phyloP scores from a whole-genome alignment of 2,113 vertebrate species.

The Paradoxurus hermaphroditus region DNA sequence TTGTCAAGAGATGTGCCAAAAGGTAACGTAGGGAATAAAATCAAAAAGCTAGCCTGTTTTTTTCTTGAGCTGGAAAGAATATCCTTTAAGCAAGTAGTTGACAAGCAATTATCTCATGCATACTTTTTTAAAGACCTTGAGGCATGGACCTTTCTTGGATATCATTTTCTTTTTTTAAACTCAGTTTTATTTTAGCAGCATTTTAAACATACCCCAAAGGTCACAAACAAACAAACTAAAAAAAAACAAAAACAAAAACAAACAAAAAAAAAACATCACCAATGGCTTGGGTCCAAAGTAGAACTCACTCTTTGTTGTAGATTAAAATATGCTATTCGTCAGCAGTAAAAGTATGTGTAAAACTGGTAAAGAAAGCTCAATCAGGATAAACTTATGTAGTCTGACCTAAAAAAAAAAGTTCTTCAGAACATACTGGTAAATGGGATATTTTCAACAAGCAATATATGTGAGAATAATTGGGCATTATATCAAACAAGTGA shows the following conservation, averaged over 20 bases:
- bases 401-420: not conserved
- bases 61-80: not conserved
- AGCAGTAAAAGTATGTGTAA: not conserved
- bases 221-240: not conserved
- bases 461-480: not conserved
- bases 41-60: not conserved
- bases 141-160: not conserved
- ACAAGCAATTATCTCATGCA: slow-evolving; percentile 20
- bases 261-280: not conserved
- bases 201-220: not conserved
- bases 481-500: not conserved
- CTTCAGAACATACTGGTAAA: not conserved
- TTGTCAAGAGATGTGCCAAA: not conserved
- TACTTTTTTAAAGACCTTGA: not conserved
- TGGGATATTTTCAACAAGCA: not conserved
- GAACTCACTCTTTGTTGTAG: not conserved
- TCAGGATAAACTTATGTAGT: not conserved
- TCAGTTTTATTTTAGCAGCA: not conserved
- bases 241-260: too few relatives aligned
- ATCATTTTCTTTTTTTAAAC: not conserved
- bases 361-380: not conserved
- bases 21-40: not conserved
- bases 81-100: not conserved
- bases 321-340: not conserved
- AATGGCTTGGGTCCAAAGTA: not conserved